Percentiles rank a stretch among this genome's conserved stretches.
phyloP scores from a whole-genome alignment of 92 coral and sea anemone species.

The Plumapathes pennacea region DNA sequence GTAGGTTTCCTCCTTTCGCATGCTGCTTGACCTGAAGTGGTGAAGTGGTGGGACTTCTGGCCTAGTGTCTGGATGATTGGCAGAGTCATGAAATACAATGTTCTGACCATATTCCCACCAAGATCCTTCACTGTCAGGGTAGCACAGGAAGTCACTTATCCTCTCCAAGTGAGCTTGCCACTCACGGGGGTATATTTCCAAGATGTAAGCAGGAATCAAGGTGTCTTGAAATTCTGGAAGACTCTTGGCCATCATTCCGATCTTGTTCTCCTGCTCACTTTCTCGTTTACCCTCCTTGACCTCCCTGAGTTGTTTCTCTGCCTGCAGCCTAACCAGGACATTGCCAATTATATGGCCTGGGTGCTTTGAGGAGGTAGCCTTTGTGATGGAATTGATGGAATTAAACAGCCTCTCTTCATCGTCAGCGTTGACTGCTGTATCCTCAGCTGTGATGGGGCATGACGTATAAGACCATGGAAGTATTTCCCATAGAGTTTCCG shows the following conservation, averaged over 20 bases:
- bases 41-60: conserved; percentile 31
- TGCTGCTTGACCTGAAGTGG: conserved; percentile 49
- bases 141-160: conserved; percentile 32
- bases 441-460: conserved; percentile 39
- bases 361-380: conserved; percentile 48
- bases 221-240: conserved; percentile 37
- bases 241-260: conserved; percentile 1
- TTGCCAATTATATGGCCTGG: conserved; percentile 45
- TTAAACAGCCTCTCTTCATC: conserved; percentile 33
- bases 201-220: background rate
- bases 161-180: conserved; percentile 53
- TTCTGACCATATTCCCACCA: conserved; percentile 46
- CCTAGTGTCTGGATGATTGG: background rate
- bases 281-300: background rate
- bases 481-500: conserved; percentile 46
- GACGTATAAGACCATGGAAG: too few species aligned
- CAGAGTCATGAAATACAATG: conserved; percentile 30
- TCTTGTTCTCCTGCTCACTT: conserved; percentile 5
- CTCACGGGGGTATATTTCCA: background rate
- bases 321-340: conserved; percentile 38
- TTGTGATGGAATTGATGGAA: conserved; percentile 32
- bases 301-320: conserved; percentile 17
- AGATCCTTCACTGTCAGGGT: conserved; percentile 12
- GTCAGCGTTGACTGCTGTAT: too few species aligned
- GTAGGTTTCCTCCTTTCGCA: conserved; percentile 29